A percentile compares a stretch with the other conserved stretches of the same genome.
These are phyloP conservation scores for Nyctibius bracteatus DNA, from an alignment of 2,113 vertebrate genomes.

Conservation along the genomic window DNA sequence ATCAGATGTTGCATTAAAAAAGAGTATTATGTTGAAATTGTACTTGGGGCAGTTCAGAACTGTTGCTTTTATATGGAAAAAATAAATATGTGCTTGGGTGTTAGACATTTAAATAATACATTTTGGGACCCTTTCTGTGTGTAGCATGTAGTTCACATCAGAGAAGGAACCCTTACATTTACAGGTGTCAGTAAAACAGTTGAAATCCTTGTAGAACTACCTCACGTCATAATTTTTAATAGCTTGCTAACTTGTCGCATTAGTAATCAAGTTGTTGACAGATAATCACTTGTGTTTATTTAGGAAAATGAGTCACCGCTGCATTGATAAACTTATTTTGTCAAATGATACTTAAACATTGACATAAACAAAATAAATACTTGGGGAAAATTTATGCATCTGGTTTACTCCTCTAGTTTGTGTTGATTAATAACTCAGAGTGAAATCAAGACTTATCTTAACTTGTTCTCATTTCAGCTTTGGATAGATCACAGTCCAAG, in stretches of 20 bases:
- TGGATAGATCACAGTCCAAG: conserved; percentile 88
- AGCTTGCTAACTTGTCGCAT: not conserved
- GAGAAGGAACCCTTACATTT: not conserved
- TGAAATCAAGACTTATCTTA: conserved; percentile 67
- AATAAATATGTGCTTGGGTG: not conserved
- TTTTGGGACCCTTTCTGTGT: not conserved
- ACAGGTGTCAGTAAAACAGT: not conserved
- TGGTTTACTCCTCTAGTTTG: conserved; percentile 21
- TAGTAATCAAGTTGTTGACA: not conserved
- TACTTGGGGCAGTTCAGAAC: not conserved
- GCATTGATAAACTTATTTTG: not conserved
- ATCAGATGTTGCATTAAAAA: not conserved
- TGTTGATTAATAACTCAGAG: conserved; percentile 25
- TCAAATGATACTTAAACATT: not conserved
- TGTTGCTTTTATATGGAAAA: not conserved
- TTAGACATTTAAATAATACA: not conserved
- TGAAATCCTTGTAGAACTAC: not conserved
- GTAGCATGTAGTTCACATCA: not conserved
- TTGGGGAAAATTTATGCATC: not conserved
- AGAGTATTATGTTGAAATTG: not conserved
- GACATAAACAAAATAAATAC: not conserved
- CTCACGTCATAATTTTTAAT: not conserved
- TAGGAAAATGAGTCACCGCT: not conserved
- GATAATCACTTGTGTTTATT: not conserved
- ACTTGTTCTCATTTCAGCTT: conserved; percentile 85